Base-by-base conservation (phyloP, 2,113 vertebrate species). In the Clarias batrachus region DNA sequence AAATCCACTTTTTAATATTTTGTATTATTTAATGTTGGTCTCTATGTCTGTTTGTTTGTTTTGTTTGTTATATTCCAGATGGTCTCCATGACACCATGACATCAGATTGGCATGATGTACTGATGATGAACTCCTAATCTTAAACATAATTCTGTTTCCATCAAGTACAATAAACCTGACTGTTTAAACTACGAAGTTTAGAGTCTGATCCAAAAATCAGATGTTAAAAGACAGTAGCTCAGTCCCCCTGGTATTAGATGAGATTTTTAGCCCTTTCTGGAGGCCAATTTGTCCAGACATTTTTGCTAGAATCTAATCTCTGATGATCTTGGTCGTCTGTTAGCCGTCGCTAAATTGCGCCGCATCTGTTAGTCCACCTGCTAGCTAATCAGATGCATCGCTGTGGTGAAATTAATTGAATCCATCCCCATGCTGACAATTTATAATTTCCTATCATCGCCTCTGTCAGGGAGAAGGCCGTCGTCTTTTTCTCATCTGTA, bases 321-420 rank as follows among this genome's bases (percentile, higher is more conserved):
- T 76, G 88, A 85, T 68, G 60, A 76, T 78, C 68, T 59, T 5
- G 59, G 59, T 84, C 85, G 52, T 84, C 82, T 16, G 57, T 78
- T 86, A 90, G 83, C 83, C 41, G 59, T 86, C 57, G 80, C 73
- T 84, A 71, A 87, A 79, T 86, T 78, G 87, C 62, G 41, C 56
- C 1, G 56, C 70, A 66, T 90, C 85, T 85, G 82, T 62, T 81
- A 79, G 73, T 87, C 78, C 82, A 87, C 87, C 85, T 90, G 87
- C 59, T 83, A 52, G 56, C 83, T 76, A 81, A 90, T 90, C 85
- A 89, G 83, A 85, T 85, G 85, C 83, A 81, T 86, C 66, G 19
- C 79, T 1, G 68, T 57, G 63, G 62, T 83, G 25, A 83, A 81
- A 85, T 80, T 81, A 89, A 87, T 88, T 87, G 83, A 87, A 83